phyloP scores from a whole-genome alignment of 2,113 vertebrate genomes.

The Actenoides lindsayi region DNA sequence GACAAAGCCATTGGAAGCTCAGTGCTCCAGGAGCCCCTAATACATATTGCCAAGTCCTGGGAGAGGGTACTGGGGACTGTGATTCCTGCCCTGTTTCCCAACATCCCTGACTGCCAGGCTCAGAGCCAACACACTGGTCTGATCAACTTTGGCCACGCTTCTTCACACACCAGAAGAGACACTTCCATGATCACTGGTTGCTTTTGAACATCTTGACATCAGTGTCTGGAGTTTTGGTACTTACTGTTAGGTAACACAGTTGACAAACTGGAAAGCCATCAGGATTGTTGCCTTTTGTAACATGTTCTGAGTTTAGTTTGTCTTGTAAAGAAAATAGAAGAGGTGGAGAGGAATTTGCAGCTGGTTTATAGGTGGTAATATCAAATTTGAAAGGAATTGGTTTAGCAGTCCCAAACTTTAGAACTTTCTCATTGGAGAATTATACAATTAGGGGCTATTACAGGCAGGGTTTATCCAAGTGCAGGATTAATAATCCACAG shows the following conservation, averaged over 20 bases:
- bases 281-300: neutral
- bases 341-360: neutral
- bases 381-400: neutral
- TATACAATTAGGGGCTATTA: neutral
- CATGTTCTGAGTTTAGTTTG: neutral
- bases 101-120: neutral
- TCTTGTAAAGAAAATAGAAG: neutral
- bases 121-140: neutral
- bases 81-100: neutral
- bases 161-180: neutral
- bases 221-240: neutral
- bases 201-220: neutral
- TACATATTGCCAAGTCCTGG: neutral
- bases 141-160: neutral
- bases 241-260: neutral
- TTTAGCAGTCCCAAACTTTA: neutral
- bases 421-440: neutral
- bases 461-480: neutral
- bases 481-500: neutral
- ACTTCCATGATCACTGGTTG: neutral
- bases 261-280: neutral
- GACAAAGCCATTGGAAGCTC: neutral
- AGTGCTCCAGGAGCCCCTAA: neutral
- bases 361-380: neutral
- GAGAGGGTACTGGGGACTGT: neutral